Evolutionary conservation across 2,888 invertebrate genomes (phyloP).

Genomic region (Phyto melanocephala): DNA sequence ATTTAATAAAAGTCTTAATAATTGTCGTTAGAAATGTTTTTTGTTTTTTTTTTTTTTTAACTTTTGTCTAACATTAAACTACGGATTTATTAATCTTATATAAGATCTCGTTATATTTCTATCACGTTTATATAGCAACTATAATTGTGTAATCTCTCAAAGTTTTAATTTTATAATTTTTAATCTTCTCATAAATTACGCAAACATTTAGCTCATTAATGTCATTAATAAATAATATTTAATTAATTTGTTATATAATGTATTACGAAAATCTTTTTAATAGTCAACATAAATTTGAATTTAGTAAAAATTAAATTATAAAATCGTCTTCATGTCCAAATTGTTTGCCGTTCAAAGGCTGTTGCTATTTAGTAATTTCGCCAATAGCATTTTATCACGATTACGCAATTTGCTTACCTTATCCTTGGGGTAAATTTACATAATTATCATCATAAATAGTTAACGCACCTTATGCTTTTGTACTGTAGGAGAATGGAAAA

Average conservation of each 20-base stretch:
- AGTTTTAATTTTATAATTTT: background rate
- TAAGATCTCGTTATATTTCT: too few relatives aligned
- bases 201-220: background rate
- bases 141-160: background rate
- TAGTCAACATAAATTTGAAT: background rate
- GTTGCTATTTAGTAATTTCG: background rate
- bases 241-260: background rate
- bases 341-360: background rate
- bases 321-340: background rate
- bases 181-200: background rate
- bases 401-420: slow-evolving; percentile 4
- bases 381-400: slow-evolving; percentile 25
- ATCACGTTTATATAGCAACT: too few relatives aligned
- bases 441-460: background rate
- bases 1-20: too few relatives aligned
- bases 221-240: background rate
- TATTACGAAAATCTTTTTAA: background rate
- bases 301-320: background rate
- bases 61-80: too few relatives aligned
- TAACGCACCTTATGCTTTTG: slow-evolving; percentile 15
- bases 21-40: too few relatives aligned
- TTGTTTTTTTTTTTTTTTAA: too few relatives aligned
- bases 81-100: too few relatives aligned
- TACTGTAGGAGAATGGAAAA: background rate
- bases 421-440: slow-evolving; percentile 7